A percentile compares a stretch with the other conserved stretches of the same genome.
Conservation (phyloP, 1,140 invertebrate species). For the Caenorhabditis latens region DNA sequence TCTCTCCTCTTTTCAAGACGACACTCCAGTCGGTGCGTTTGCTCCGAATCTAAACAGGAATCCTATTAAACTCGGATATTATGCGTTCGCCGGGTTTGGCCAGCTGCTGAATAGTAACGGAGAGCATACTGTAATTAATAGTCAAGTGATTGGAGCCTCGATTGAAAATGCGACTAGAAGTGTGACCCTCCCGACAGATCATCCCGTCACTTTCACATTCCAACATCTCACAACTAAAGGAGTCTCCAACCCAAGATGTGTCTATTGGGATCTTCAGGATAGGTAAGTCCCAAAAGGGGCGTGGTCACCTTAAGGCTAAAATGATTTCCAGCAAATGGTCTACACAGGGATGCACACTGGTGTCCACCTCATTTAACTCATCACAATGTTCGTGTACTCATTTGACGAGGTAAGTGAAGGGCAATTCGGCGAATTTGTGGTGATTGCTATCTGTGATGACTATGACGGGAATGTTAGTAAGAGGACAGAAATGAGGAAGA, state of each 20-base stretch:
- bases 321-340: constrained; percentile 65
- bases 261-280: constrained; percentile 67
- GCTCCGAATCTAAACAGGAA: constrained; percentile 48
- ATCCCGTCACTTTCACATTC: constrained; percentile 71
- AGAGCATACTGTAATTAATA: constrained; percentile 60
- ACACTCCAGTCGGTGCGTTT: constrained; percentile 31
- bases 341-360: constrained; percentile 61
- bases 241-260: constrained; percentile 71
- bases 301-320: background rate
- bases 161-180: constrained; percentile 71
- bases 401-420: constrained; percentile 64
- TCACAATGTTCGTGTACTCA: constrained; percentile 71
- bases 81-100: constrained; percentile 64
- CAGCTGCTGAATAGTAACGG: constrained; percentile 50
- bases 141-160: constrained; percentile 71
- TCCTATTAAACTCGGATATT: constrained; percentile 65
- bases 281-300: background rate
- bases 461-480: background rate
- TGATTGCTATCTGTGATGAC: background rate
- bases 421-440: background rate
- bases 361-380: constrained; percentile 62
- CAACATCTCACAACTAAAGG: constrained; percentile 68
- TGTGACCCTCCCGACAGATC: constrained; percentile 54
- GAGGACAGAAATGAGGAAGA: background rate
- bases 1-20: constrained; percentile 50